Conservation (phyloP, 1,140 invertebrate genomes). For the Danaus melanippus region DNA sequence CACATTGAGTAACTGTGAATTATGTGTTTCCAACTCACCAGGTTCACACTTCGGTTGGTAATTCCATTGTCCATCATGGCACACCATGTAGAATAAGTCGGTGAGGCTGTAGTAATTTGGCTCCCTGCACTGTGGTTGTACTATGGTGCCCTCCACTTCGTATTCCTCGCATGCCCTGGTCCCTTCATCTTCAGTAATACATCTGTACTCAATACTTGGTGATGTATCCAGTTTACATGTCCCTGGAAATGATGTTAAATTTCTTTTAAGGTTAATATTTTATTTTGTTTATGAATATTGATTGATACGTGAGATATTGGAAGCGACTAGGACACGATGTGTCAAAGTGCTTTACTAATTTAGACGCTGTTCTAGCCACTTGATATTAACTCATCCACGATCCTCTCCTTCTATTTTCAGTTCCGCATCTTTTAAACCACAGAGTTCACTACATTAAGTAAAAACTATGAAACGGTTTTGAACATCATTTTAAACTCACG, state of each 20-base stretch:
- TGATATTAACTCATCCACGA: too few relatives aligned
- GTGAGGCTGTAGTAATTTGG: constrained; percentile 31
- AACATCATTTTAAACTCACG: too few relatives aligned
- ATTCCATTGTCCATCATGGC: constrained; percentile 45
- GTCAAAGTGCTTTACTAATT: too few relatives aligned
- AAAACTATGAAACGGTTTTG: too few relatives aligned
- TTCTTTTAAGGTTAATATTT: not conserved
- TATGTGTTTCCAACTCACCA: constrained; percentile 15
- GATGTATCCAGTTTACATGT: constrained; percentile 23
- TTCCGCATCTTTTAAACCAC: too few relatives aligned
- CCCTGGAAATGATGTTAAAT: constrained; percentile 17
- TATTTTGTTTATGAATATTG: too few relatives aligned
- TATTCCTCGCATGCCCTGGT: constrained; percentile 22
- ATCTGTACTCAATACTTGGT: constrained; percentile 28
- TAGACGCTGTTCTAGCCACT: too few relatives aligned
- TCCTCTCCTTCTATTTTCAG: too few relatives aligned
- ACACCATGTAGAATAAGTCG: constrained; percentile 30
- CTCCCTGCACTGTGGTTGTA: constrained; percentile 22
- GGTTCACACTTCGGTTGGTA: constrained; percentile 30
- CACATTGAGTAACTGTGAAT: too few relatives aligned
- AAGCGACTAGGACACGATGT: too few relatives aligned
- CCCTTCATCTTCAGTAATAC: constrained; percentile 18
- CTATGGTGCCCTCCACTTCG: constrained; percentile 27
- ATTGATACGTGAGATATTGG: too few relatives aligned
- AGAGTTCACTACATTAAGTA: too few relatives aligned